Percentiles rank a stretch among this genome's conserved stretches.
These are phyloP conservation scores for Melanaphis sacchari DNA, from an alignment of 1,140 invertebrate species.

Conservation along the genomic window DNA sequence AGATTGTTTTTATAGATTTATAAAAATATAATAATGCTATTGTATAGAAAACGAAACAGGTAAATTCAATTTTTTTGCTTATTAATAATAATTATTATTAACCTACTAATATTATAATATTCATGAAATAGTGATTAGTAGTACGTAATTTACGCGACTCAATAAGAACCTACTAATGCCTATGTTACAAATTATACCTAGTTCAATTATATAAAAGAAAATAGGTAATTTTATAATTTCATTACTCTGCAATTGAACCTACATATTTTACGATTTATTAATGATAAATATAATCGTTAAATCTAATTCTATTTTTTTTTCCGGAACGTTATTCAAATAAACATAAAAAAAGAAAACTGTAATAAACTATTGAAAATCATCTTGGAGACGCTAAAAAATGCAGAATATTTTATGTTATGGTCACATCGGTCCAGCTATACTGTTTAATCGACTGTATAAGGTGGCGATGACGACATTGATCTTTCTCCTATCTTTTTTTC, in stretches of 20 bases:
- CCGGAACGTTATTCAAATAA: not conserved
- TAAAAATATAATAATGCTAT: too few relatives aligned
- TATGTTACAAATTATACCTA: too few relatives aligned
- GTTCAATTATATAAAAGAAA: too few relatives aligned
- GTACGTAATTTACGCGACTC: too few relatives aligned
- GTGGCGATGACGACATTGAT: conserved; percentile 34
- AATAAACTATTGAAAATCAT: not conserved
- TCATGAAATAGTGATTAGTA: too few relatives aligned
- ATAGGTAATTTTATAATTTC: not conserved
- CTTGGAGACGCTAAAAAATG: not conserved
- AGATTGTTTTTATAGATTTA: too few relatives aligned
- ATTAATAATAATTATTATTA: too few relatives aligned
- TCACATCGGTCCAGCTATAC: conserved; percentile 34
- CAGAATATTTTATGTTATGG: conserved; percentile 12
- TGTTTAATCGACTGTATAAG: conserved; percentile 51
- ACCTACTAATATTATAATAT: too few relatives aligned
- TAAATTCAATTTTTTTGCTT: too few relatives aligned
- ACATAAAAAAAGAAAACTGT: not conserved
- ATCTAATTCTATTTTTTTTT: not conserved
- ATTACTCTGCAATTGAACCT: not conserved
- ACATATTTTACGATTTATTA: not conserved
- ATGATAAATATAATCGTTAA: not conserved
- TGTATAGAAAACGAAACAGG: too few relatives aligned
- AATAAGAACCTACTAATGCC: too few relatives aligned
- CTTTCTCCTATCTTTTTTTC: conserved; percentile 41